Percentiles rank a stretch among this genome's conserved stretches.
These are phyloP conservation scores for Notodonta ziczac DNA, from an alignment of 2,888 invertebrate genomes.

Conservation along the genomic window DNA sequence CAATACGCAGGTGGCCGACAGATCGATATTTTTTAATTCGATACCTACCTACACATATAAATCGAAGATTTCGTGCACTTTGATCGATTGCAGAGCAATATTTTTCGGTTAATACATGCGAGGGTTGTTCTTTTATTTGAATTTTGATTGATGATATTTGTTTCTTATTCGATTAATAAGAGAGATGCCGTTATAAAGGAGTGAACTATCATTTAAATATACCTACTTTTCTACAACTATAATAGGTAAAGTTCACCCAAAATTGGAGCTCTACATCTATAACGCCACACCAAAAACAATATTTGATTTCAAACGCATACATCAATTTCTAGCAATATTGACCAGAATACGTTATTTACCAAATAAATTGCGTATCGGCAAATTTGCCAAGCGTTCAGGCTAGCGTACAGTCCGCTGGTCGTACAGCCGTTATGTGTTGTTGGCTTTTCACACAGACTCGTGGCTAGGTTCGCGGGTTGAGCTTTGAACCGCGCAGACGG, in stretches of 20 bases:
- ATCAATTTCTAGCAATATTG: constrained; percentile 36
- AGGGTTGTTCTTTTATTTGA: constrained; percentile 19
- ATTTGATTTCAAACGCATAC: neutral
- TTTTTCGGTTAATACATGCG: constrained; percentile 37
- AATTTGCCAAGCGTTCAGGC: constrained; percentile 57
- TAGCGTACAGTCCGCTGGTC: constrained; percentile 13
- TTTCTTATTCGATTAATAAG: constrained; percentile 2
- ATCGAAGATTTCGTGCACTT: constrained; percentile 49
- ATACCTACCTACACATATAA: constrained; percentile 45
- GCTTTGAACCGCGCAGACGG: constrained; percentile 52
- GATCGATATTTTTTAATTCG: constrained; percentile 49
- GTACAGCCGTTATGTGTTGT: constrained; percentile 64
- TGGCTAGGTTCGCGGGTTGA: constrained; percentile 29
- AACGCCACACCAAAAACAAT: neutral
- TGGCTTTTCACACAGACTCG: constrained; percentile 75
- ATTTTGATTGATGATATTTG: constrained; percentile 25
- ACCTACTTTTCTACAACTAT: neutral
- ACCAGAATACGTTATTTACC: constrained; percentile 48
- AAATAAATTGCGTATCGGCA: constrained; percentile 71
- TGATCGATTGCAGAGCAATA: constrained; percentile 40
- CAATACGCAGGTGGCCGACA: constrained; percentile 70
- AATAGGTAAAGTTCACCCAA: too few relatives aligned
- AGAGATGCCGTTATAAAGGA: neutral
- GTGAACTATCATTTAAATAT: neutral
- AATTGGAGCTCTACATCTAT: too few relatives aligned